Base-by-base conservation (phyloP, 2,888 invertebrate genomes). In the Pteria penguin region DNA sequence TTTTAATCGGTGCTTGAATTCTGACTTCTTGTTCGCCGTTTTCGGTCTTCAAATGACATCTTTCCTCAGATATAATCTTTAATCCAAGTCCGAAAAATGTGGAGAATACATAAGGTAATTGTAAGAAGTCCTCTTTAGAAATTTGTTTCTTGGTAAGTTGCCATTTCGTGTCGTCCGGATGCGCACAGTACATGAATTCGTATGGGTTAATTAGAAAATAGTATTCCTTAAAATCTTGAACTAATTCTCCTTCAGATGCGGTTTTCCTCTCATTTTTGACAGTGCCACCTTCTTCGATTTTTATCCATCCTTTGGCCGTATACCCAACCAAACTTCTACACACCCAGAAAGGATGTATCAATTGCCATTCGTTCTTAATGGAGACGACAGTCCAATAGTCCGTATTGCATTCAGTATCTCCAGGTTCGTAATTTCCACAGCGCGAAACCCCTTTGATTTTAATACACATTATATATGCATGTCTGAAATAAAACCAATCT, bases 191-290 rank as follows among this genome's bases (percentile, higher is more conserved):
- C 31, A 81, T 63, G 52, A 80, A 84, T 27, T 82, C 73, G 18
- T 63, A 32, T 3, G 82, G 82, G 29, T 80, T 75, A 1, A 82
- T 78, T 75, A 84, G 79, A 27, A 84, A 81, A 36, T 81, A 84
- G 11, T 76, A 72, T 45, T 84, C 82, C 52, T 81, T 75, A 36
- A 84, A 84, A 0, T 81, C 78, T 52, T 78, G 81, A 36, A 62
- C 67, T 18, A 75, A 22, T 0, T 80, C 62, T 2, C 83, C 82
- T 45, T 58, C 45, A 4, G 75, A 54, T 0, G 69, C 68, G 26
- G 55, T 52, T 54, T 76, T 72, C 29, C 55, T 60, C 54, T 73
- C 18, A 1, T 57, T 36, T 5, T 75, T 60, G 0, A 79, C n/a
- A 33, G 66, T 55, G 1, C 81, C 80, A 31, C 76, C 77, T 11